Base-by-base conservation (phyloP, 2,797 vertebrate species). In the Poeciliopsis paucimaculata region DNA sequence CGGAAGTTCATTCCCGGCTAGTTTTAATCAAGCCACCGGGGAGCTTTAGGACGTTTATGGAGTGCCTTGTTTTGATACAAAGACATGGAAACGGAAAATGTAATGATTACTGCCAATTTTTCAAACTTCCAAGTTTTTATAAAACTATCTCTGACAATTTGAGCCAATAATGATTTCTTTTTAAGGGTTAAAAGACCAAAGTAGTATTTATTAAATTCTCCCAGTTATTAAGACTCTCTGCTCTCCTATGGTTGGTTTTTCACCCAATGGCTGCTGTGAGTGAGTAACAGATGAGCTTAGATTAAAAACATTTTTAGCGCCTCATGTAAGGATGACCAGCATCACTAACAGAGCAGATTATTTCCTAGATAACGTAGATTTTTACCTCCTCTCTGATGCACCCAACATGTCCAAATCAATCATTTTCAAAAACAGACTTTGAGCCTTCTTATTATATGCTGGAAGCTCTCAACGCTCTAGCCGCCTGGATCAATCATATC, bases 1-100 rank as follows among this genome's bases (percentile, higher is more conserved):
- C 64, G 75, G 79, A 84, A 79, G 85, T 76, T 73, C 72, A 45
- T 84, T 79, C 84, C 60, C 79, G 57, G 80, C 81, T 90, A 73
- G 83, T 84, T 90, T 80, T 71, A 80, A 78, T 77, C 83, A 81
- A 86, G 87, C 43, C 60, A 41, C 60, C 39, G 34, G 2, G 36
- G 9, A 68, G 36, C 36, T 68, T 23, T 41, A 12, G 9, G 36
- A 5, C 36, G 2, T n/a, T 28, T 45, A 16, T 15, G 20, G 7
- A 28, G 3, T 16, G 68, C 26, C 41, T 26, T 43, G 11, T 64
- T 18, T 62, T 36, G 2, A 36, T 36, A 36, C 7, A 9, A 9
- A 64, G 16, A 9, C 31, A 16, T 10, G 60, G 13, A 62, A 62
- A 34, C 15, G 16, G 31, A 62, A 62, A 62, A 62, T 8, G 6